Evolutionary conservation across 2,888 invertebrate species (phyloP).

Genomic region (Chorisops tibialis): DNA sequence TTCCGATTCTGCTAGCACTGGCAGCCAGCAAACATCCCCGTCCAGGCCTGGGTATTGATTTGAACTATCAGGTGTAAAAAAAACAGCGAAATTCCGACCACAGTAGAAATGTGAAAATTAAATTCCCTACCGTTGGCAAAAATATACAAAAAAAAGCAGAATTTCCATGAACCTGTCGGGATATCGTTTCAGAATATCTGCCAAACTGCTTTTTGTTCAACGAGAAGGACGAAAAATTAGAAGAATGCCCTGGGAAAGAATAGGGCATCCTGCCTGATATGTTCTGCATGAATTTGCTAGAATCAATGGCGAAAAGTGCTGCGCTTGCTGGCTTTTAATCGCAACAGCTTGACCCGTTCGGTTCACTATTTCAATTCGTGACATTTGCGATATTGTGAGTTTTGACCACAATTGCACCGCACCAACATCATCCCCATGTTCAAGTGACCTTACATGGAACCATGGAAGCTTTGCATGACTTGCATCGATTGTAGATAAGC

Average conservation of each 20-base stretch:
- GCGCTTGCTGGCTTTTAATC: constrained; percentile 2
- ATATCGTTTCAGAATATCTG: constrained; percentile 20
- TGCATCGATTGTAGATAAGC: constrained; percentile 23
- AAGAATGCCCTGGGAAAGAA: not conserved
- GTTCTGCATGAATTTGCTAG: constrained; percentile 9
- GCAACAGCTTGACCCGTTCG: not conserved
- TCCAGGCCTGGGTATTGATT: not conserved
- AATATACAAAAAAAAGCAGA: not conserved
- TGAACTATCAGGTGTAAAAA: constrained; percentile 1
- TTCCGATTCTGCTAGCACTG: not conserved
- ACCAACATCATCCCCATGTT: constrained; percentile 3
- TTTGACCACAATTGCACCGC: not conserved
- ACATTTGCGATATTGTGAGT: not conserved
- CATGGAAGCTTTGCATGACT: constrained; percentile 18
- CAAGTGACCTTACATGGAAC: constrained; percentile 21
- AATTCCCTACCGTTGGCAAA: constrained; percentile 21
- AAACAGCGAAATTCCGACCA: constrained; percentile 4
- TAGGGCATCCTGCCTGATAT: not conserved
- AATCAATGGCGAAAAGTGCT: not conserved
- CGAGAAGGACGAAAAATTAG: constrained; percentile 8
- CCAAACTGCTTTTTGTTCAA: not conserved
- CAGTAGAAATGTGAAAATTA: constrained; percentile 16
- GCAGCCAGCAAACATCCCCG: not conserved
- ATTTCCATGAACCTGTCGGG: constrained; percentile 20
- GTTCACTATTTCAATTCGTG: not conserved